phyloP scores from a whole-genome alignment of 37 sponge, comb jelly and placozoan species.

The Halichondria panicea region DNA sequence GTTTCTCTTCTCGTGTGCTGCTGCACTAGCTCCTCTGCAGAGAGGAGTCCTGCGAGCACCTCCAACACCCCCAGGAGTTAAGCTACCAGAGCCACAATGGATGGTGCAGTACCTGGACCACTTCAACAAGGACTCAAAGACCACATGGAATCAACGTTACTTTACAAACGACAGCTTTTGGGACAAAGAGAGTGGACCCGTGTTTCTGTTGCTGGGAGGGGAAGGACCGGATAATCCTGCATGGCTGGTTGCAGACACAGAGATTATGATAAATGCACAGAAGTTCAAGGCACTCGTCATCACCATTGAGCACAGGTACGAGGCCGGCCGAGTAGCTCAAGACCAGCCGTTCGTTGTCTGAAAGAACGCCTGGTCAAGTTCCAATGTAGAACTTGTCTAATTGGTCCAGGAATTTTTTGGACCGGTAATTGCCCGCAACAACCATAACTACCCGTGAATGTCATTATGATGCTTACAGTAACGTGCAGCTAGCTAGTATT shows the following conservation, averaged over 20 bases:
- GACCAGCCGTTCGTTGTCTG: too few species aligned
- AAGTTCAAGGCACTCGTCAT: slow-evolving; percentile 69
- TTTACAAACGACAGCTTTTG: slow-evolving; percentile 76
- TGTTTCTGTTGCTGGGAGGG: slow-evolving; percentile 89
- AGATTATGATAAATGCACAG: slow-evolving; percentile 64
- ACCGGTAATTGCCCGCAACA: too few species aligned
- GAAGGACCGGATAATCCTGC: slow-evolving; percentile 73
- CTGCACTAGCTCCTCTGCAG: not conserved
- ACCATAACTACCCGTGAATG: too few species aligned
- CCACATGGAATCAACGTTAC: slow-evolving; percentile 80
- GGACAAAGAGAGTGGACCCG: slow-evolving; percentile 60
- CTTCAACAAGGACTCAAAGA: slow-evolving; percentile 18
- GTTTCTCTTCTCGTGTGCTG: not conserved
- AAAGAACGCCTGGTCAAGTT: too few species aligned
- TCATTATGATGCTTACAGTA: too few species aligned
- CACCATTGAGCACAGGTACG: slow-evolving; percentile 75
- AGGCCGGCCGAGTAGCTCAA: too few species aligned
- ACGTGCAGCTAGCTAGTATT: too few species aligned
- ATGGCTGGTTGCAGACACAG: slow-evolving; percentile 71
- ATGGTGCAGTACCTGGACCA: slow-evolving; percentile 78
- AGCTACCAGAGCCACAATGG: slow-evolving; percentile 53
- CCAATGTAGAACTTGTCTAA: too few species aligned
- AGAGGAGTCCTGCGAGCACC: slow-evolving; percentile 1
- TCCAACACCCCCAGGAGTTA: not conserved
- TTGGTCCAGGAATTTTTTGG: too few species aligned